phyloP scores from a whole-genome alignment of 2,113 vertebrate species.

The Leptobrachium ailaonicum region DNA sequence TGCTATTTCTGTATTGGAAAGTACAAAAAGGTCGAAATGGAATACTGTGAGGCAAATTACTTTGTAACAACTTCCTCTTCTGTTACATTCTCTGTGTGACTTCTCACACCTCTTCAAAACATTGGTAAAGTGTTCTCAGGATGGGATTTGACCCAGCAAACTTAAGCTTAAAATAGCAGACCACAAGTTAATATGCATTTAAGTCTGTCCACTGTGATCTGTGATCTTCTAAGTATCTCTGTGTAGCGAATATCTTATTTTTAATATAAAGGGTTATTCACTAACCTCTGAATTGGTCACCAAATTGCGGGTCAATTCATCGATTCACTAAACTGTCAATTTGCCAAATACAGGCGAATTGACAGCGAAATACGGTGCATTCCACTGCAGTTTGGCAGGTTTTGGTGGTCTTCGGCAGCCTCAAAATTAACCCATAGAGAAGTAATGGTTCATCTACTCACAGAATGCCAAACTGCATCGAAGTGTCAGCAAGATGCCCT shows the following conservation, averaged over 20 bases:
- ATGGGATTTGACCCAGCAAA: constrained; percentile 36
- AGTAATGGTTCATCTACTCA: no score
- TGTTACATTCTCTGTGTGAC: constrained; percentile 24
- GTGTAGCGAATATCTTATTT: not conserved
- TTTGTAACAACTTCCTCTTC: constrained; percentile 22
- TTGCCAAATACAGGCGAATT: no score
- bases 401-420: no score
- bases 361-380: no score
- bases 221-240: not conserved
- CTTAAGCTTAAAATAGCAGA: constrained; percentile 14
- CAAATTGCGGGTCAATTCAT: no score
- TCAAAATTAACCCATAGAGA: no score
- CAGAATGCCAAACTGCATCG: no score
- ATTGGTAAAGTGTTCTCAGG: constrained; percentile 24
- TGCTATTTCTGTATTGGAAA: constrained; percentile 5
- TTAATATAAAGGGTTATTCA: not conserved
- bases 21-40: constrained; percentile 6
- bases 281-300: no score
- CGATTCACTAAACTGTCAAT: no score
- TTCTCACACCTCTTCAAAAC: constrained; percentile 25
- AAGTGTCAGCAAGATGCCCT: no score
- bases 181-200: constrained; percentile 13
- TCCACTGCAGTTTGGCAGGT: no score
- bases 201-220: not conserved
- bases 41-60: constrained; percentile 21